Evolutionary conservation across 2,888 invertebrate genomes (phyloP), one percentile per base, ranked within the genome.

Genomic region (Philonicus albiceps): DNA sequence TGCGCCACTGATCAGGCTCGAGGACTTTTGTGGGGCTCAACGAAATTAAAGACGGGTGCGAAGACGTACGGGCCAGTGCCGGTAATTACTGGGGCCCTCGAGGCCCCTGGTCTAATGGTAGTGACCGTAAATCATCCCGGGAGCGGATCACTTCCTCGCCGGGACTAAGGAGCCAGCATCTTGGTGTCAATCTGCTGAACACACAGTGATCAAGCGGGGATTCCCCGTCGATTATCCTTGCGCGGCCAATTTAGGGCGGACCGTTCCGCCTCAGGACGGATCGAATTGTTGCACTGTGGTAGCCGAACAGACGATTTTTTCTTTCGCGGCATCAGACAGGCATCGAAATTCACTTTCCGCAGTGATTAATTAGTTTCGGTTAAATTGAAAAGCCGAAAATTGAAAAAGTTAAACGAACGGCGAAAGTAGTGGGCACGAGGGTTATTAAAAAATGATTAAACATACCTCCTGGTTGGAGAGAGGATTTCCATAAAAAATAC

Each of bases 291-390:
- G 27, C 78, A 16, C 78, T 37, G 37, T 40, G 31, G 73, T 73
- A 34, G 40, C 22, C 73, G 30, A 34, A 1, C 40, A n/a, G 8
- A 1, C 19, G 27, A 64, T 22, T 64, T 64, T 64, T 64, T 64
- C 2, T 11, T 8, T 64, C 64, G 11, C 27, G 27, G 0, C 64
- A 7, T 2, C 19, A 1, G 19, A 27, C 64, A 64, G 27, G 22
- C 64, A 64, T 8, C 13, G 3, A 27, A 64, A 19, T 11, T 64
- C 8, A 27, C 7, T 64, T 27, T 64, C 2, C 49, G 3, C 19
- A 19, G 75, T 85, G 85, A 85, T 85, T 85, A 85, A 85, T 85
- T 75, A 31, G 75, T 31, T n/a, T 74, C 34, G 53, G 49, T 7
- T 75, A 75, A 85, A 75, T 75, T 53, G 75, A 85, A 53, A 49